Evolutionary conservation across 2,888 invertebrate species (phyloP).

Genomic region (Chalcosyrphus nemorum): DNA sequence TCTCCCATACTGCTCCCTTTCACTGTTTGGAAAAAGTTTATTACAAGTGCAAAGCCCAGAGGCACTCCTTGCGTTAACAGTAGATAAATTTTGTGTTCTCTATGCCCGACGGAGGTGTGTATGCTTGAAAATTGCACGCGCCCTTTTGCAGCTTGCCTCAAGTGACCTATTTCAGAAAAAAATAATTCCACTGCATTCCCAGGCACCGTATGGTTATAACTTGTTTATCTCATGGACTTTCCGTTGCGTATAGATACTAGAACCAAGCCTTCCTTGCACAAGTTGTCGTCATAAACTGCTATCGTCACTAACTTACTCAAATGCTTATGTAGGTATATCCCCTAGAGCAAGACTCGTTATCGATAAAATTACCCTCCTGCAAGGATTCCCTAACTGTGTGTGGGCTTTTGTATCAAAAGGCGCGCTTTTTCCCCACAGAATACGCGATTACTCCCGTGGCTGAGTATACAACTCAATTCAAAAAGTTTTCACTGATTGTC

Average conservation of each 20-base stretch:
- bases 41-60: not conserved
- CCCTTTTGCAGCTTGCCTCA: not conserved
- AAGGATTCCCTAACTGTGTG: not conserved
- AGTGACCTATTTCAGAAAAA: constrained; percentile 43
- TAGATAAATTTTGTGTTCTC: constrained; percentile 39
- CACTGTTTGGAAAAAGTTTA: constrained; percentile 3
- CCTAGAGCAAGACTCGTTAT: constrained; percentile 31
- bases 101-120: constrained; percentile 11
- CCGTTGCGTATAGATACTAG: too few relatives aligned
- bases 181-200: constrained; percentile 5
- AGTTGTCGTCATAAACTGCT: constrained; percentile 3
- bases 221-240: constrained; percentile 48
- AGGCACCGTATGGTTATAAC: constrained; percentile 27
- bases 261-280: constrained; percentile 15
- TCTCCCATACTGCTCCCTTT: not conserved
- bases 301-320: not conserved
- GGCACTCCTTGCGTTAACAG: constrained; percentile 38
- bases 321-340: not conserved
- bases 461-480: constrained; percentile 9
- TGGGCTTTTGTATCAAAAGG: not conserved
- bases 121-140: not conserved
- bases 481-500: constrained; percentile 37
- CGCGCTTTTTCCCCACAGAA: constrained; percentile 3
- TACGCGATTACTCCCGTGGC: constrained; percentile 22
- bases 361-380: constrained; percentile 31